phyloP scores from a whole-genome alignment of 2,113 vertebrate genomes.

The Numida meleagris region DNA sequence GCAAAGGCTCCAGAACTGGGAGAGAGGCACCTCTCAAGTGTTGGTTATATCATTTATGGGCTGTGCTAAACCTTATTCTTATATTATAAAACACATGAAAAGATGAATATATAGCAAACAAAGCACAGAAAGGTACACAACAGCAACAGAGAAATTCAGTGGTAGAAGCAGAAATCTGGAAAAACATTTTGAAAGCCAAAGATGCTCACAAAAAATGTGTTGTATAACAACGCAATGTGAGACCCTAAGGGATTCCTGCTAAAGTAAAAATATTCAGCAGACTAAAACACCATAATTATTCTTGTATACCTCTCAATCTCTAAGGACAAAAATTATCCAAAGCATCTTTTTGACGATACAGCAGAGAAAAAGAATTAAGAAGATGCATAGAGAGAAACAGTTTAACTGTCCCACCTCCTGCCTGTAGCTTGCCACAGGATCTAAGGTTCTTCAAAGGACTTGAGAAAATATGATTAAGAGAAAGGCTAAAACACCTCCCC shows the following conservation, averaged over 20 bases:
- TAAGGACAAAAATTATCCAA: background rate
- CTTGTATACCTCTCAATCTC: background rate
- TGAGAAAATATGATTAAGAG: background rate
- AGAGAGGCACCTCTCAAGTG: background rate
- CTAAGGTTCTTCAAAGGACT: background rate
- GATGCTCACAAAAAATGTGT: background rate
- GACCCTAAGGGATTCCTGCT: background rate
- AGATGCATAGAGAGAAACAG: background rate
- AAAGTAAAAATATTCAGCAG: background rate
- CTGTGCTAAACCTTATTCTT: background rate
- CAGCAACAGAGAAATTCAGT: background rate
- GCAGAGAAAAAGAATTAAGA: background rate
- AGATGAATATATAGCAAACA: background rate
- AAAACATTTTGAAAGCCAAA: background rate
- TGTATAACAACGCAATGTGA: background rate
- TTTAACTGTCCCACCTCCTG: background rate
- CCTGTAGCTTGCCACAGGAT: background rate
- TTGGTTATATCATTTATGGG: accelerated
- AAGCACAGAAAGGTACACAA: background rate
- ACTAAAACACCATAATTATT: background rate
- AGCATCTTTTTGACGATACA: background rate
- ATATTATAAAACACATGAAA: background rate
- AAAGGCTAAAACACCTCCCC: background rate
- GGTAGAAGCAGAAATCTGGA: background rate
- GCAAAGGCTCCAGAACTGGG: background rate